These are phyloP conservation scores for Porites cylindrica DNA, from an alignment of 92 coral and sea anemone species.

Conservation along the genomic window DNA sequence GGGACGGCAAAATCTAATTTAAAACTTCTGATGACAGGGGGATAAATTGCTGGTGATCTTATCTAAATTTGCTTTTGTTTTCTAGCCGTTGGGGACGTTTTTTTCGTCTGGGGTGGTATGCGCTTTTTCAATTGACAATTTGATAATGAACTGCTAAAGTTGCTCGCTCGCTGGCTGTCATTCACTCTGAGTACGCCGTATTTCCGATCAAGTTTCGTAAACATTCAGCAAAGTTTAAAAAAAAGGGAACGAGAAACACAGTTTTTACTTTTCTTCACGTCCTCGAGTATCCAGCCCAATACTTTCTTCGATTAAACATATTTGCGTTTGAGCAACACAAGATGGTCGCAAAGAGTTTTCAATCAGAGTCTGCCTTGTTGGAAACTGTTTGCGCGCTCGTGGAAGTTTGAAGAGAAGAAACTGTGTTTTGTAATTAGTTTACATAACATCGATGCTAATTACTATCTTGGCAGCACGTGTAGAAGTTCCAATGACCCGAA, in stretches of 20 bases:
- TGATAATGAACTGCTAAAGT: slow-evolving; percentile 76
- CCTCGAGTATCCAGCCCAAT: background rate
- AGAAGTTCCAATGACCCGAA: slow-evolving; percentile 67
- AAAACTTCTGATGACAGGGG: slow-evolving; percentile 74
- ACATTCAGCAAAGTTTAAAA: slow-evolving; percentile 36
- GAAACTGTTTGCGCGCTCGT: slow-evolving; percentile 24
- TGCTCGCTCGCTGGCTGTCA: slow-evolving; percentile 56
- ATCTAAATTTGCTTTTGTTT: slow-evolving; percentile 63
- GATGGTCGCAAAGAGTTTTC: slow-evolving; percentile 20
- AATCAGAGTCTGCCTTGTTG: slow-evolving; percentile 28
- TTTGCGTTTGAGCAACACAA: background rate
- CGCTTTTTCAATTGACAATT: slow-evolving; percentile 68
- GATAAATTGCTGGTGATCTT: slow-evolving; percentile 70
- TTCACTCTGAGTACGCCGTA: slow-evolving; percentile 61
- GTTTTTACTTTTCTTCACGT: background rate
- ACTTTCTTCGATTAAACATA: background rate
- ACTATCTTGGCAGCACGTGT: slow-evolving; percentile 64
- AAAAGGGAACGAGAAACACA: slow-evolving; percentile 16
- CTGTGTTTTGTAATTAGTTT: slow-evolving; percentile 81
- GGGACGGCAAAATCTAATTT: slow-evolving; percentile 77
- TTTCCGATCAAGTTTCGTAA: slow-evolving; percentile 73
- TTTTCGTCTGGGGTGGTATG: slow-evolving; percentile 58
- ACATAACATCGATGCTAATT: slow-evolving; percentile 86
- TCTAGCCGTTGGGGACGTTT: slow-evolving; percentile 61
- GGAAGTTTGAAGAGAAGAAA: slow-evolving; percentile 53